phyloP scores from a whole-genome alignment of 2,888 invertebrate species.

The Metopia argyrocephala region DNA sequence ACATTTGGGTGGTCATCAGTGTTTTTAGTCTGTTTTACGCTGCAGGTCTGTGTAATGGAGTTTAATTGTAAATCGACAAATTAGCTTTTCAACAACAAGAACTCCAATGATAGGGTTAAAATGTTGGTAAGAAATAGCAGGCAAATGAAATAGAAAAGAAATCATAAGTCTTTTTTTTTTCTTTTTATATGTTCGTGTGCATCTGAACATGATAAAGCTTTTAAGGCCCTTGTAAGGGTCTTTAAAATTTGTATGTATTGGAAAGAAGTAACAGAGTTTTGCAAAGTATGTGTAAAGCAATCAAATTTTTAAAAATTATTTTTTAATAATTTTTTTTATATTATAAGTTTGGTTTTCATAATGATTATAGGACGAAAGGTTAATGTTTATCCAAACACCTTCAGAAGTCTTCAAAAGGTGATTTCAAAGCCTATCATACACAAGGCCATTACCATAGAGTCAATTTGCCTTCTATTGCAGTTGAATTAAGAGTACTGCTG shows the following conservation, averaged over 20 bases:
- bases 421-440: too few relatives aligned
- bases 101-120: neutral
- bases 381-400: too few relatives aligned
- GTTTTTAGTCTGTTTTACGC: conserved; percentile 45
- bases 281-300: neutral
- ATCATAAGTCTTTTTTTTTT: neutral
- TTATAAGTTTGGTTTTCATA: too few relatives aligned
- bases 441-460: too few relatives aligned
- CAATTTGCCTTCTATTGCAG: too few relatives aligned
- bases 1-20: conserved; percentile 60
- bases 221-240: neutral
- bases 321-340: too few relatives aligned
- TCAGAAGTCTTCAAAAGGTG: too few relatives aligned
- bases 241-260: too few relatives aligned
- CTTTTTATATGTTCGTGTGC: neutral
- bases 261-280: neutral
- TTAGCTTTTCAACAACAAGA: conserved; percentile 33
- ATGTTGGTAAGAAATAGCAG: neutral
- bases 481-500: too few relatives aligned
- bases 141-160: neutral
- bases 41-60: conserved; percentile 53
- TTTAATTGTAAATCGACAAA: conserved; percentile 60
- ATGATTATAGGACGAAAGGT: too few relatives aligned
- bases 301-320: too few relatives aligned
- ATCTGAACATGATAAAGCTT: neutral